Evolutionary conservation across 2,888 invertebrate genomes (phyloP).

Genomic region (Eumerus sabulonum): DNA sequence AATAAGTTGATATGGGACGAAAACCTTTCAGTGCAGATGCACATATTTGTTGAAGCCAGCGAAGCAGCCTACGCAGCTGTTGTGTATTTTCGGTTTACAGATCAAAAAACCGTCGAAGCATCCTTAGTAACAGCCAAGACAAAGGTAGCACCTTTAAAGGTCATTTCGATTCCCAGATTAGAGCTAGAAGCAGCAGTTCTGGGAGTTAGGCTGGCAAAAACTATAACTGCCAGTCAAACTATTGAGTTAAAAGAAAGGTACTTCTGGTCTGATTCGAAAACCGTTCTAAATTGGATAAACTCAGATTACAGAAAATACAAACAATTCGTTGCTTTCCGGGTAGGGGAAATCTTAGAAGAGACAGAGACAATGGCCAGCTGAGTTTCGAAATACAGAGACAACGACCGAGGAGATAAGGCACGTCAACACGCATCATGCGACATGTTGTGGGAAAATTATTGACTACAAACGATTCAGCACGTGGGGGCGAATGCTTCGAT

Average conservation of each 20-base stretch:
- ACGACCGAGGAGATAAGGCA: neutral
- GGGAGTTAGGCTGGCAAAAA: slow-evolving; percentile 8
- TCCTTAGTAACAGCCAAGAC: neutral
- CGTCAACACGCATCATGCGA: neutral
- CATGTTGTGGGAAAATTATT: neutral
- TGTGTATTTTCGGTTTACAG: slow-evolving; percentile 4
- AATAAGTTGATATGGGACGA: neutral
- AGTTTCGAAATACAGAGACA: neutral
- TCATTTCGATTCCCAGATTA: neutral
- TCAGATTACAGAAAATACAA: slow-evolving; percentile 28
- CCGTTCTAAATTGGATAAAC: slow-evolving; percentile 33
- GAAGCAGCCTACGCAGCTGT: slow-evolving; percentile 17
- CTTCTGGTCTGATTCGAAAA: slow-evolving; percentile 31
- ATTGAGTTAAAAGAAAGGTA: neutral
- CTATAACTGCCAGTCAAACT: neutral
- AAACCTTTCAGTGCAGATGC: slow-evolving; percentile 3
- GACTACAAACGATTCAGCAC: neutral
- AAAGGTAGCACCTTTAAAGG: neutral
- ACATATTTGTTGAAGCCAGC: slow-evolving; percentile 13
- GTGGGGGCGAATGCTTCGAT: neutral
- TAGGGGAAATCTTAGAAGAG: slow-evolving; percentile 30
- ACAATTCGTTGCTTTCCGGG: slow-evolving; percentile 19
- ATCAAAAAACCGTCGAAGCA: neutral
- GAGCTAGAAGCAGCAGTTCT: slow-evolving; percentile 6
- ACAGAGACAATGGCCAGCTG: neutral